Base-by-base conservation (phyloP, 2,113 vertebrate species). In the Bungarus multicinctus region DNA sequence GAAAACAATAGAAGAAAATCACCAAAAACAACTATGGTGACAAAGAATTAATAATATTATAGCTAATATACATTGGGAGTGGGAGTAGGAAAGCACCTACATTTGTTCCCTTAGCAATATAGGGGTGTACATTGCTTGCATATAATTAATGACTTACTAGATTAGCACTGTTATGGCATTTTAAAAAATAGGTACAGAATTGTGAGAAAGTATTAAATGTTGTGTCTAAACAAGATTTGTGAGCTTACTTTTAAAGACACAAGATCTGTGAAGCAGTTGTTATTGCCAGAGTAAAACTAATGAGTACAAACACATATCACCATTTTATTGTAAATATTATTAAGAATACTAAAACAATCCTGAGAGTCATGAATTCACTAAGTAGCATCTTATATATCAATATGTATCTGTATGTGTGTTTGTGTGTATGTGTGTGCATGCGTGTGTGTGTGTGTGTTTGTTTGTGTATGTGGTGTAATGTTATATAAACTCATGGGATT, bases 401-500 rank as follows among this genome's bases (percentile, higher is more conserved):
- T 98, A 97, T 95, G 97, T 98, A 97, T 97, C 97, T 96, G 6
- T 47, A 4, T 47, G 45, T 47, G 45, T 47, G 45, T 47, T 47
- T 47, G 45, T 47, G 0, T 47, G 6, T n/a, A n/a, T 52, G 45
- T 20, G 34, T 57, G 74, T 27, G 27, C 0, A 0, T 11, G 3
- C 23, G 6, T 7, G 47, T 47, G 45, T 45, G 45, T 2, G 2
- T 5, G 45, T 45, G 52, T 27, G 34, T 14, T 1, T 55, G 9
- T 34, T 2, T 43, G 20, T 60, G 34, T 0, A 0, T 16, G 3
- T 20, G 97, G 97, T 97, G 97, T 98, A 98, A 98, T 98, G 98
- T 98, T 98, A 97, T 95, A 85, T 97, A 96, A 96, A 97, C 98
- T 98, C 98, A 97, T 94, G 98, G 98, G 98, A 98, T 98, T 98